phyloP scores from a whole-genome alignment of 2,888 invertebrate species.

The Mantis religiosa region DNA sequence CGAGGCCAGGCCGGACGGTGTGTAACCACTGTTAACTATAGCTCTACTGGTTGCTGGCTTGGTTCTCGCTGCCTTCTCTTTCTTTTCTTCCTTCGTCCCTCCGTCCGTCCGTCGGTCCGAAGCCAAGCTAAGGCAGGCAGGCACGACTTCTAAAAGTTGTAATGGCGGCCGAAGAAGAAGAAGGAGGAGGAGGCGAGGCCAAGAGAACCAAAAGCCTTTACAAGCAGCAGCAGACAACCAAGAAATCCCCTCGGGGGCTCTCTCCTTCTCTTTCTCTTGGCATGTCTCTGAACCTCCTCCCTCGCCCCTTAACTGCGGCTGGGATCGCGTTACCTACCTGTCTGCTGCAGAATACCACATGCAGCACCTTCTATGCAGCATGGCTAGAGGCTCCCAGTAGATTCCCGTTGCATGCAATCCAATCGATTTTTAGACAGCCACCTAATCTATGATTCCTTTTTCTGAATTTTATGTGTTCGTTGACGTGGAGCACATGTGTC shows the following conservation, averaged over 20 bases:
- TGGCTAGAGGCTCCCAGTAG: too few species aligned
- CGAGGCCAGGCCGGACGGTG: not conserved
- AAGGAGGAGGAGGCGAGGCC: constrained; percentile 24
- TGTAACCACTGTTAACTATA: constrained; percentile 20
- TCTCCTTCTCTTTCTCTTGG: not conserved
- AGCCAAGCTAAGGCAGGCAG: constrained; percentile 3
- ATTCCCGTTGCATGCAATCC: too few species aligned
- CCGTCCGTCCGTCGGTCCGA: constrained; percentile 4
- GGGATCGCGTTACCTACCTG: not conserved
- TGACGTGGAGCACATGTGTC: too few species aligned
- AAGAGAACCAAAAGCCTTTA: constrained; percentile 7
- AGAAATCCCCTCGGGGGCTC: constrained; percentile 2
- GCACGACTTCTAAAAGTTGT: constrained; percentile 18
- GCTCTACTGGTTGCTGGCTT: constrained; percentile 14
- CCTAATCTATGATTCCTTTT: too few species aligned
- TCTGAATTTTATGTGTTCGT: too few species aligned
- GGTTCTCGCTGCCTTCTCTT: not conserved
- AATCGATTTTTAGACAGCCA: too few species aligned
- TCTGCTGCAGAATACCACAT: not conserved
- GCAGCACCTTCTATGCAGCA: not conserved
- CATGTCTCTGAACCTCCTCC: not conserved
- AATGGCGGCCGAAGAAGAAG: constrained; percentile 23
- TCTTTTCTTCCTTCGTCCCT: not conserved
- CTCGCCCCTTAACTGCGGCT: not conserved
- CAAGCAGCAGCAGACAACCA: constrained; percentile 10